Base-by-base conservation (phyloP, 2,797 vertebrate species). In the Phoxinus dragarum region DNA sequence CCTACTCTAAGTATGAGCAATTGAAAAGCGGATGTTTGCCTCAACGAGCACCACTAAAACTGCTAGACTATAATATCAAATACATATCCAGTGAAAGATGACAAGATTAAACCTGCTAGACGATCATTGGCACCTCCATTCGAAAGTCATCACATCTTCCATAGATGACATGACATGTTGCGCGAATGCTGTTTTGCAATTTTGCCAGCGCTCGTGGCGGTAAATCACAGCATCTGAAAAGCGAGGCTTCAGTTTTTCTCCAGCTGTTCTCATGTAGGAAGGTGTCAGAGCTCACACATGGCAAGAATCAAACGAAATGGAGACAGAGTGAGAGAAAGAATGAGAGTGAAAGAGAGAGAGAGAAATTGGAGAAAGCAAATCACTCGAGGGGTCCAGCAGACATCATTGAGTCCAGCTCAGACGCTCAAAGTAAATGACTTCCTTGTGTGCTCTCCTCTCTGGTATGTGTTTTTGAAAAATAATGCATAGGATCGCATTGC, bases 361-460 rank as follows among this genome's bases (percentile, higher is more conserved):
- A 86, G 89, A 88, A 89, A 89, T 21, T 75, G 77, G 80, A 88
- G 88, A 87, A 89, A 89, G 84, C 56, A 49, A 88, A 88, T 87
- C 82, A 90, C 87, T 80, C 69, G 40, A 91, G 89, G 87, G 69
- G 76, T 90, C 74, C 86, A 64, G 80, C 56, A 90, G 88, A 90
- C 90, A 88, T 86, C 82, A 86, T 38, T 84, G 84, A 78, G 83
- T 84, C 75, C 73, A 72, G 78, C 82, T 86, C 86, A 84, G 79
- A 87, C 81, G 71, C 73, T 42, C 38, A 80, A 86, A 90, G 86
- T 88, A 90, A 90, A 91, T 90, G 83, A 87, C 81, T 90, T 91
- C 88, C 89, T 90, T 79, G 38, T 90, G 87, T 86, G 82, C 47
- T 54, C 73, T 87, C 42, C 69, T 80, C 71, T 86, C 72, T 87